Conservation (phyloP, 2,888 invertebrate genomes). For the Trissonchulus sp. region DNA sequence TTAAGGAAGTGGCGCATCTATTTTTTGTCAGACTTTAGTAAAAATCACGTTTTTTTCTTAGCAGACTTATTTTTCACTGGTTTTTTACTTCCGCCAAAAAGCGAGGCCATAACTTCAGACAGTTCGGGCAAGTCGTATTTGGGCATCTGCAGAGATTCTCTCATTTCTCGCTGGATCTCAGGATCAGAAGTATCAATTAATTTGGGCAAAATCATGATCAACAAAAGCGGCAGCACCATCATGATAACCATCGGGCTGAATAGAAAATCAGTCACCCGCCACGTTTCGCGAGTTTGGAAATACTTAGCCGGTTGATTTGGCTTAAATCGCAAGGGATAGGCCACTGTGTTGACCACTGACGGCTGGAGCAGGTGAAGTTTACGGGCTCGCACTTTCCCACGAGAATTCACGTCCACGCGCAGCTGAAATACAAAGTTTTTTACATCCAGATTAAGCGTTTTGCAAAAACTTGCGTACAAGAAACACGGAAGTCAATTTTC, state of each 20-base stretch:
- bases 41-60: conserved; percentile 26
- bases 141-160: conserved; percentile 66
- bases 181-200: conserved; percentile 85
- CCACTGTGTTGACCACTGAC: conserved; percentile 63
- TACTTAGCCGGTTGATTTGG: conserved; percentile 64
- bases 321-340: conserved; percentile 60
- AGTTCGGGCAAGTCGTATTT: conserved; percentile 79
- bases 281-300: conserved; percentile 76
- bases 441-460: too few relatives aligned
- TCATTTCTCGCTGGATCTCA: conserved; percentile 66
- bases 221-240: conserved; percentile 84
- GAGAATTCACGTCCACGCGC: conserved; percentile 91
- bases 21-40: too few relatives aligned
- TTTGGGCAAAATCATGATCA: conserved; percentile 87
- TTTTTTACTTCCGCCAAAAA: conserved; percentile 66
- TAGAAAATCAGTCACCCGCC: conserved; percentile 90
- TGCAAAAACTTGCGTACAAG: too few relatives aligned
- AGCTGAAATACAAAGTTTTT: conserved; percentile 86
- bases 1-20: too few relatives aligned
- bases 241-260: conserved; percentile 94
- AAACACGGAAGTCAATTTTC: too few relatives aligned
- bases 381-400: conserved; percentile 89
- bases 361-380: conserved; percentile 90
- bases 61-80: conserved; percentile 36
- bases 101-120: conserved; percentile 84